Percentiles rank a stretch among this genome's conserved stretches.
Conservation (phyloP, 1,140 invertebrate genomes). For the Tetramorium simillimum region DNA sequence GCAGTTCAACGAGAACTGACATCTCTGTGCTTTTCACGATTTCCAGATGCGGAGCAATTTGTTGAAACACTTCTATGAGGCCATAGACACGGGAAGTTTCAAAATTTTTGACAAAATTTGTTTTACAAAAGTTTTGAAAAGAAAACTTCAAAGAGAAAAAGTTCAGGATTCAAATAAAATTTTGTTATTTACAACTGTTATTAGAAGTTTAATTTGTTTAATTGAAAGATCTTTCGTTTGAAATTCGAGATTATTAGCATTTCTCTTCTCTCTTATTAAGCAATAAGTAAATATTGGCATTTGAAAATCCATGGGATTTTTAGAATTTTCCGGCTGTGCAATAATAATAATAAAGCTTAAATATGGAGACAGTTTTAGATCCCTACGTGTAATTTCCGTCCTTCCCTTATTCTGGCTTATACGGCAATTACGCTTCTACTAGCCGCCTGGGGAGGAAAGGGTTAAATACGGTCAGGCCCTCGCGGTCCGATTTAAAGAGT, state of each 20-base stretch:
- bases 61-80: neutral
- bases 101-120: neutral
- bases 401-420: neutral
- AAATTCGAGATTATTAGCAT: neutral
- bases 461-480: conserved; percentile 1
- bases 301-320: neutral
- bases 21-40: conserved; percentile 32
- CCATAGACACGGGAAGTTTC: neutral
- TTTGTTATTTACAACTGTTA: neutral
- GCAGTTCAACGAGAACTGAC: conserved; percentile 28
- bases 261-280: too few relatives aligned
- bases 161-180: neutral
- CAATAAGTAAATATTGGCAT: too few relatives aligned
- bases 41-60: conserved; percentile 34
- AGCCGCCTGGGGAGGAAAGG: neutral
- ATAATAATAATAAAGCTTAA: neutral
- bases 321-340: neutral
- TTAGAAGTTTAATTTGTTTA: neutral
- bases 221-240: neutral
- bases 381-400: neutral
- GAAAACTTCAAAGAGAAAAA: neutral
- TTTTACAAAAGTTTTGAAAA: neutral
- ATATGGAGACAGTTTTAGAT: neutral
- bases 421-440: neutral
- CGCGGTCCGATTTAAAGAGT: conserved; percentile 57